A percentile compares a stretch with the other conserved stretches of the same genome.
phyloP scores from a whole-genome alignment of 2,888 invertebrate species.

The Ceriagrion tenellum region DNA sequence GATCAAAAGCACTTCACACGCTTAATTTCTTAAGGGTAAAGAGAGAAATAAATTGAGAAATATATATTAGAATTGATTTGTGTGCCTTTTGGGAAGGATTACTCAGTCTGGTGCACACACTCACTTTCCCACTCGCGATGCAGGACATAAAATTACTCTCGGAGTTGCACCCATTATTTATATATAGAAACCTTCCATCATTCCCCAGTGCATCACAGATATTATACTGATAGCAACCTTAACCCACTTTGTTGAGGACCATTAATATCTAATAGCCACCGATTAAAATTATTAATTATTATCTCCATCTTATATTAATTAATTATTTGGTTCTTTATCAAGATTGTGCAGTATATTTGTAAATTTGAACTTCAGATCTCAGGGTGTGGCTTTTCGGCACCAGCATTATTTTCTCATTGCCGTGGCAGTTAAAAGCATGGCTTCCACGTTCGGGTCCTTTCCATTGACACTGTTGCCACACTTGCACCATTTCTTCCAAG shows the following conservation, averaged over 20 bases:
- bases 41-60: conserved; percentile 47
- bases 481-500: conserved; percentile 63
- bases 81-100: conserved; percentile 63
- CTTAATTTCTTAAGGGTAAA: conserved; percentile 53
- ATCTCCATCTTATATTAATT: conserved; percentile 50
- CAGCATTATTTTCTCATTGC: conserved; percentile 64
- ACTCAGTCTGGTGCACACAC: conserved; percentile 57
- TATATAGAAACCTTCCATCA: conserved; percentile 37
- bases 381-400: conserved; percentile 56
- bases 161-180: conserved; percentile 18
- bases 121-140: background rate
- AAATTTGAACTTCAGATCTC: conserved; percentile 67
- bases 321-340: conserved; percentile 65
- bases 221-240: conserved; percentile 67
- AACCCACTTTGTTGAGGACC: conserved; percentile 57
- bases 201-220: conserved; percentile 64
- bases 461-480: conserved; percentile 42
- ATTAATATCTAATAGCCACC: conserved; percentile 66
- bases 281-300: conserved; percentile 53
- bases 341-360: conserved; percentile 65
- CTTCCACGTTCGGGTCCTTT: conserved; percentile 35
- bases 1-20: conserved; percentile 58
- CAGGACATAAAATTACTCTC: background rate
- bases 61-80: conserved; percentile 46
- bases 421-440: conserved; percentile 60